Evolutionary conservation across 2,113 vertebrate species (phyloP).

Genomic region (Calidris pugnax): DNA sequence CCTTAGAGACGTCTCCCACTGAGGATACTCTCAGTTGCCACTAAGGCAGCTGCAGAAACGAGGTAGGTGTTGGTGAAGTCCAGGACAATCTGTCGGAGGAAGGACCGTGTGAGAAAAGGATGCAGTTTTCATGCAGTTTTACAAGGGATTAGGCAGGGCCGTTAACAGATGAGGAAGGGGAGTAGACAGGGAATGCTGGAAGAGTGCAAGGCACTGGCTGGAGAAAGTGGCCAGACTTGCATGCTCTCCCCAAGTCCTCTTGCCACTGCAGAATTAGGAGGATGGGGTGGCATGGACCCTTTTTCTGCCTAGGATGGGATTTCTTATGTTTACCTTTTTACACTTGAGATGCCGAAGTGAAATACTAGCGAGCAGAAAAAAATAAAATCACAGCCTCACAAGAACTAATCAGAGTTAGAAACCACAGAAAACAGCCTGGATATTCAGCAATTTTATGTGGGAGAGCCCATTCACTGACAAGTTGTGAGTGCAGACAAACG

Average conservation of each 20-base stretch:
- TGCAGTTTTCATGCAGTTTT: background rate
- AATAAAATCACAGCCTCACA: background rate
- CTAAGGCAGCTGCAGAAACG: background rate
- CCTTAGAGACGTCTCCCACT: background rate
- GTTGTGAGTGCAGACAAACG: background rate
- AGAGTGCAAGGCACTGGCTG: background rate
- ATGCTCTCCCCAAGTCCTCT: background rate
- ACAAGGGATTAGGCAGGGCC: background rate
- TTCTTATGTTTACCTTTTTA: background rate
- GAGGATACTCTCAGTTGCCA: accelerated
- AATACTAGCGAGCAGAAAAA: background rate
- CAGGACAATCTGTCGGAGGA: background rate
- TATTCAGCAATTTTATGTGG: background rate
- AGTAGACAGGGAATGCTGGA: background rate
- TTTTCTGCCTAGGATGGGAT: background rate
- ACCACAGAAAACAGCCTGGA: background rate
- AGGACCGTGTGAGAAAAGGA: background rate
- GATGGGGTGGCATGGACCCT: background rate
- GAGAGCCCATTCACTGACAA: background rate
- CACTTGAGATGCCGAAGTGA: background rate
- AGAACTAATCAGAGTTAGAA: background rate
- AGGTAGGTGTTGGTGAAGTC: too few species aligned
- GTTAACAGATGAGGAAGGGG: background rate
- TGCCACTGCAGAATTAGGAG: background rate
- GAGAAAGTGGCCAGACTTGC: accelerated